These are phyloP conservation scores for Bradysia coprophila DNA, from an alignment of 1,140 invertebrate species.

Conservation along the genomic window DNA sequence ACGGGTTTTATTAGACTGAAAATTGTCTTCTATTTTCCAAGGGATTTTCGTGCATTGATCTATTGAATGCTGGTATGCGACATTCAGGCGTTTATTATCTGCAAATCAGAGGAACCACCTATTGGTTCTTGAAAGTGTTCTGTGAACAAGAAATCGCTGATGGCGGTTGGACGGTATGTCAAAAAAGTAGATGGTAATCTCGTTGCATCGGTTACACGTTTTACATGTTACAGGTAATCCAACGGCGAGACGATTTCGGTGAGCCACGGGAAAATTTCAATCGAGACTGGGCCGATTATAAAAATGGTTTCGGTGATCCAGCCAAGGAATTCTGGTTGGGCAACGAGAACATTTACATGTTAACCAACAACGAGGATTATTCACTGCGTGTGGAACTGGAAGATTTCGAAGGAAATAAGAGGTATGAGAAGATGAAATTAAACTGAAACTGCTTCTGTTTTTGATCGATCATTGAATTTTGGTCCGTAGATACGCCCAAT, in stretches of 20 bases:
- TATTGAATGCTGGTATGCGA: slow-evolving; percentile 63
- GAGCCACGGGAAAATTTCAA: slow-evolving; percentile 82
- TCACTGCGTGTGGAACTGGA: slow-evolving; percentile 73
- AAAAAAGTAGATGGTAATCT: background rate
- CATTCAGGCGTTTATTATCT: slow-evolving; percentile 77
- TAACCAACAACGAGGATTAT: slow-evolving; percentile 90
- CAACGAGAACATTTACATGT: slow-evolving; percentile 85
- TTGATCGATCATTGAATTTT: background rate
- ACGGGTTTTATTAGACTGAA: no score
- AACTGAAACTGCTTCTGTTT: background rate
- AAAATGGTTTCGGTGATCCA: slow-evolving; percentile 85
- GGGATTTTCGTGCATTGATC: slow-evolving; percentile 73
- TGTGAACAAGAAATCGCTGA: slow-evolving; percentile 81
- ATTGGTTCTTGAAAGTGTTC: slow-evolving; percentile 80
- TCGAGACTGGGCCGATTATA: slow-evolving; percentile 88
- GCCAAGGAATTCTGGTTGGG: slow-evolving; percentile 83
- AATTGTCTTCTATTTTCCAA: slow-evolving; percentile 24
- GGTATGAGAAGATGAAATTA: slow-evolving; percentile 27
- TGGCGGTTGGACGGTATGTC: slow-evolving; percentile 84
- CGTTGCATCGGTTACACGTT: no score
- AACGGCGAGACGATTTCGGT: slow-evolving; percentile 70
- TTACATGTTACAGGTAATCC: slow-evolving; percentile 74
- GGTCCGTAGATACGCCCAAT: slow-evolving; percentile 60
- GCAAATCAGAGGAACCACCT: slow-evolving; percentile 72
- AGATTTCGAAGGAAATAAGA: slow-evolving; percentile 84